Conservation (phyloP, 2,113 vertebrate genomes). For the Aythya baeri region DNA sequence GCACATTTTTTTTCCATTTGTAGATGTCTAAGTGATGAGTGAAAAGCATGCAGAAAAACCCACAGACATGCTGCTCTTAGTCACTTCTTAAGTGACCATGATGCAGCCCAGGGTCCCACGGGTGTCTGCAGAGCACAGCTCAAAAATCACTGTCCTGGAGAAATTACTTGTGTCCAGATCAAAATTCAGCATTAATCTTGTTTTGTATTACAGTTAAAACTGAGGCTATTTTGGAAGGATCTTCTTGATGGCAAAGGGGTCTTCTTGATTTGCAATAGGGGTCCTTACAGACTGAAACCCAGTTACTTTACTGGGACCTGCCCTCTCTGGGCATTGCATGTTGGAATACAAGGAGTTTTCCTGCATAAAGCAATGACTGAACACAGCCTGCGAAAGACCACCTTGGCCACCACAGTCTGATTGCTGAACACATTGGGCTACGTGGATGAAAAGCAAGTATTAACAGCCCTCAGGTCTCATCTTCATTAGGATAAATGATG, state of each 20-base stretch:
- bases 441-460: neutral
- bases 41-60: neutral
- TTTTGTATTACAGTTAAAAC: neutral
- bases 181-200: neutral
- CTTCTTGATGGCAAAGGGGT: neutral
- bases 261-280: neutral
- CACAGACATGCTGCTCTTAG: neutral
- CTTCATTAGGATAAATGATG: neutral
- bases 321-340: neutral
- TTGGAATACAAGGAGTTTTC: neutral
- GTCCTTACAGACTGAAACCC: neutral
- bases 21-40: neutral
- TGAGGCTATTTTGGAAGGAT: neutral
- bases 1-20: neutral
- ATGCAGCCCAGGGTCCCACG: neutral
- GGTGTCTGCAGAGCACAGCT: neutral
- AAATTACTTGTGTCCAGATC: neutral
- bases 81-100: rapidly evolving
- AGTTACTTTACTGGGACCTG: neutral
- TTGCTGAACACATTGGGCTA: neutral
- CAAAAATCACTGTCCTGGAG: neutral
- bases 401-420: neutral
- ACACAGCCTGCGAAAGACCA: neutral
- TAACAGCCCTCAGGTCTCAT: neutral
- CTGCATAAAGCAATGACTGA: neutral